phyloP scores from a whole-genome alignment of 2,888 invertebrate species.

The Zele albiditarsus region DNA sequence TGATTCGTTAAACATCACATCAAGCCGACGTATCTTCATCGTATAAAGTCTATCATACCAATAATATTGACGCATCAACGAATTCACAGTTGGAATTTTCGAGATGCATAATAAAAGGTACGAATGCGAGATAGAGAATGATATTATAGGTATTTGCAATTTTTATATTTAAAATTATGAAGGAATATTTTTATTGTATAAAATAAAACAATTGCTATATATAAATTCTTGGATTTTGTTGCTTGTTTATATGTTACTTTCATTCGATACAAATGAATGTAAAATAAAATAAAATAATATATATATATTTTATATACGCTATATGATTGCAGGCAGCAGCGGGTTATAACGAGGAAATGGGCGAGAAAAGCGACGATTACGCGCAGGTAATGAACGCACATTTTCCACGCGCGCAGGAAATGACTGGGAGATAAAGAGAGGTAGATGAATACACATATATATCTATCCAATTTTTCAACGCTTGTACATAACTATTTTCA shows the following conservation, averaged over 20 bases:
- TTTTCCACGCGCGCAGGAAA: conserved; percentile 12
- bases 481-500: neutral
- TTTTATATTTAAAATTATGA: conserved; percentile 1
- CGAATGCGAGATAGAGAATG: neutral
- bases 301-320: neutral
- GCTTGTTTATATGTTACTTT: neutral
- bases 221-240: neutral
- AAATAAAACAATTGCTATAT: neutral
- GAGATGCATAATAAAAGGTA: neutral
- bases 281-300: neutral
- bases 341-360: conserved; percentile 54
- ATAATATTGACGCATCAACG: conserved; percentile 33
- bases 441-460: neutral
- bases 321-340: neutral
- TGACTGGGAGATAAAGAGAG: neutral
- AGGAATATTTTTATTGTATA: neutral
- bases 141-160: neutral
- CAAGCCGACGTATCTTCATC: conserved; percentile 2
- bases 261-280: neutral
- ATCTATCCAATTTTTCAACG: neutral
- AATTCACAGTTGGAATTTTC: neutral
- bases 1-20: conserved; percentile 52
- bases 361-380: conserved; percentile 62
- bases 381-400: conserved; percentile 11
- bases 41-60: conserved; percentile 8